These are phyloP conservation scores for Cherax quadricarinatus DNA, from an alignment of 1,140 invertebrate genomes.

Conservation along the genomic window DNA sequence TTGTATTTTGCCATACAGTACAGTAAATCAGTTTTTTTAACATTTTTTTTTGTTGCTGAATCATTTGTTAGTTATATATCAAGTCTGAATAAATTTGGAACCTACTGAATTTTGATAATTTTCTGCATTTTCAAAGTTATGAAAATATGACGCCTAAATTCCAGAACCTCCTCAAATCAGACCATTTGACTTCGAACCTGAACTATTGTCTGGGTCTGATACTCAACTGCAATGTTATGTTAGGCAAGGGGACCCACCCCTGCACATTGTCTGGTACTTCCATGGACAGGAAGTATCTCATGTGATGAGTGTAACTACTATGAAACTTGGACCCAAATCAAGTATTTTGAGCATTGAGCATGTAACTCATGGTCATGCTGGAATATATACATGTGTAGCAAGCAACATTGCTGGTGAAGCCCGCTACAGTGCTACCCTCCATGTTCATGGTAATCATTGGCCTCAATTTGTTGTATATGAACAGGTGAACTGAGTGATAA, in stretches of 20 bases:
- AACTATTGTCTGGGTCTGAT: constrained; percentile 77
- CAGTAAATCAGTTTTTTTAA: too few relatives aligned
- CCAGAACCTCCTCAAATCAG: constrained; percentile 62
- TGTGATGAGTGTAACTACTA: constrained; percentile 74
- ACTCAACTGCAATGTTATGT: constrained; percentile 86
- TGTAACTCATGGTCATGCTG: constrained; percentile 80
- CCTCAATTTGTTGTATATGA: neutral
- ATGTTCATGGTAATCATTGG: constrained; percentile 69
- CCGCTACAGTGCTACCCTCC: constrained; percentile 61
- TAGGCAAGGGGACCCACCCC: constrained; percentile 88
- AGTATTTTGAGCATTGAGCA: constrained; percentile 87
- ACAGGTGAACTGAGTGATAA: neutral
- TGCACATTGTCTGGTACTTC: constrained; percentile 87
- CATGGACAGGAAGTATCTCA: constrained; percentile 78
- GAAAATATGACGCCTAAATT: constrained; percentile 8
- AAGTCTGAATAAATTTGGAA: too few relatives aligned
- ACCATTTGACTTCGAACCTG: constrained; percentile 60
- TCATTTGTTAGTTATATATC: too few relatives aligned
- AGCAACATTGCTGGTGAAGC: constrained; percentile 76
- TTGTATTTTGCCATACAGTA: too few relatives aligned
- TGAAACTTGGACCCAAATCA: constrained; percentile 83
- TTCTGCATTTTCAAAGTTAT: neutral
- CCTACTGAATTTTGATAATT: neutral
- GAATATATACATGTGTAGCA: constrained; percentile 78
- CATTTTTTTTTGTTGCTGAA: too few relatives aligned